Evolutionary conservation across 2,888 invertebrate species (phyloP).

Genomic region (Ametastegia equiseti): DNA sequence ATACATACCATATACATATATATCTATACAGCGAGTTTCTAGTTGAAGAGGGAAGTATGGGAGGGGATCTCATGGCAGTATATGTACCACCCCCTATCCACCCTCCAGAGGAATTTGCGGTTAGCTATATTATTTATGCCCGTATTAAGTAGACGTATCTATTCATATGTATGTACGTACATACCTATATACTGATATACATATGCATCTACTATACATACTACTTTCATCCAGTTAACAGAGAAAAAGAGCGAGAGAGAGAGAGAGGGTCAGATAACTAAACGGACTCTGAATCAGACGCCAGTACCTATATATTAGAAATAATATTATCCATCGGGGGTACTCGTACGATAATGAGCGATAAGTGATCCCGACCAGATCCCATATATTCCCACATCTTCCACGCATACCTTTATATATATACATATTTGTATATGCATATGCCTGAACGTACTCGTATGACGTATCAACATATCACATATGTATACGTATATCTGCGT

Average conservation of each 20-base stretch:
- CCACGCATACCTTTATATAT: background rate
- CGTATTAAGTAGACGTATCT: no score
- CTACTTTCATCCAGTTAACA: no score
- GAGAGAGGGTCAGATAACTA: background rate
- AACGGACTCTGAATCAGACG: background rate
- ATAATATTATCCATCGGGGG: background rate
- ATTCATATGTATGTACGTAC: no score
- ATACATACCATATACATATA: no score
- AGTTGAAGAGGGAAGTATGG: no score
- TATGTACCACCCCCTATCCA: background rate
- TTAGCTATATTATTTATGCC: no score
- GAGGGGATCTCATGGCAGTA: background rate
- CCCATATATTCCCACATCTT: no score
- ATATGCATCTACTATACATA: background rate
- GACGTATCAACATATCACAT: no score
- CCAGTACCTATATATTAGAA: background rate
- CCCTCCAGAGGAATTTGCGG: background rate
- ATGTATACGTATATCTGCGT: no score
- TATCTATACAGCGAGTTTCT: no score
- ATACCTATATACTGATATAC: background rate
- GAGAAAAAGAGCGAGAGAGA: no score
- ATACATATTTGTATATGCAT: background rate
- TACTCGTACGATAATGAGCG: background rate
- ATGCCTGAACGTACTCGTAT: no score
- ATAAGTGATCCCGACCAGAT: slow-evolving; percentile 14